phyloP scores from a whole-genome alignment of 92 coral and sea anemone species.

The Virgularia gustaviana region DNA sequence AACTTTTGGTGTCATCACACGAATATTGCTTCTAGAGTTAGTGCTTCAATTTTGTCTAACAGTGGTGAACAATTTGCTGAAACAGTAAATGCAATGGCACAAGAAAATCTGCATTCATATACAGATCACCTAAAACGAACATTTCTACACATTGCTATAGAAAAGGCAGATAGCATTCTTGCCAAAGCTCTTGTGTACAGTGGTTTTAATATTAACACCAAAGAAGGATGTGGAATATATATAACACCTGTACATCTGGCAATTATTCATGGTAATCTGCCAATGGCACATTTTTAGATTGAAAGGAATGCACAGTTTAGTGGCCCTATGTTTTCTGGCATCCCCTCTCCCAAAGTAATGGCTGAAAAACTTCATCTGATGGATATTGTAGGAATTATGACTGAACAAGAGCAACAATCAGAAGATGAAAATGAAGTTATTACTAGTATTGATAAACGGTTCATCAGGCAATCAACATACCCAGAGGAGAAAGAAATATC shows the following conservation, averaged over 20 bases:
- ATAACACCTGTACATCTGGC: conserved; percentile 42
- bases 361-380: conserved; percentile 23
- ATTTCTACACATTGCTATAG: conserved; percentile 43
- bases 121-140: conserved; percentile 41
- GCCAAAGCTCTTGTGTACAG: conserved; percentile 45
- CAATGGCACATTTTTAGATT: conserved; percentile 10
- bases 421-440: conserved; percentile 36
- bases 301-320: conserved; percentile 32
- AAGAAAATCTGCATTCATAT: neutral
- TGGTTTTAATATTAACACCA: conserved; percentile 36
- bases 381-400: neutral
- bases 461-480: neutral
- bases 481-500: no score
- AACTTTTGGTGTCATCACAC: conserved; percentile 40
- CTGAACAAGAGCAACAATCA: conserved; percentile 18
- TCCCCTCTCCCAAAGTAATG: conserved; percentile 22
- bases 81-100: conserved; percentile 27
- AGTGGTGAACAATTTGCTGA: conserved; percentile 30
- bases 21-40: conserved; percentile 21
- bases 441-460: conserved; percentile 19
- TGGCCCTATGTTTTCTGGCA: conserved; percentile 33
- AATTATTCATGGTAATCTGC: neutral
- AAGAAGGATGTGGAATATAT: conserved; percentile 52
- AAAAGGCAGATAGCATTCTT: conserved; percentile 30
- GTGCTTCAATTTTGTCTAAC: conserved; percentile 11